Base-by-base conservation (phyloP, 2,888 invertebrate species). In the Philopedon plagiatum region DNA sequence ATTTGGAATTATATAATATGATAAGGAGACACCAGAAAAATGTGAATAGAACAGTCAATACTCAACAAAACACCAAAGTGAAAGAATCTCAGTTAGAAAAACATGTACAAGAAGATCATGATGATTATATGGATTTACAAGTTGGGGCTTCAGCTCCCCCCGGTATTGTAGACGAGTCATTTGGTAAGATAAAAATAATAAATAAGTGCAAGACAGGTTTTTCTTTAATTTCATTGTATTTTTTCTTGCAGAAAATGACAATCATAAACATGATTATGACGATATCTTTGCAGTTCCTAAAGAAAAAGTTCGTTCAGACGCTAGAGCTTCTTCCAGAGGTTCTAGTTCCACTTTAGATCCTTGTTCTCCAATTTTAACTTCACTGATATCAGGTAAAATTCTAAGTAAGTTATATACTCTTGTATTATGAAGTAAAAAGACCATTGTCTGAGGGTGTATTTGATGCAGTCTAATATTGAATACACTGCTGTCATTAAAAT, bases 341-440 rank as follows among this genome's bases (percentile, higher is more conserved):
- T 9, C 11, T 26, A 7, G 13, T 26, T 8, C 51, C 15, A 9
- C 29, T 7, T 7, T 18, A 9, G 18, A 54, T 7, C 23, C 51
- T 0, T 54, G 51, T 18, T 29, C 29, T n/a, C 51, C 51, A 7
- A 29, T 54, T 15, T 54, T 54, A 29, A 26, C 51, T 0, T 5
- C 29, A 0, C 51, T 54, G 0, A 2, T 54, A 29, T 29, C 51
- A 29, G 29, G 51, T 18, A 54, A 54, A 29, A 29, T 7, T 15
- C 4, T 54, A 54, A 54, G 51, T 54, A 54, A 29, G 51, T 54
- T n/a, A 26, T n/a, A n/a, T n/a, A n/a, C n/a, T n/a, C n/a, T n/a
- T n/a, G n/a, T n/a, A n/a, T n/a, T n/a, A n/a, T n/a, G n/a, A n/a
- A n/a, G n/a, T n/a, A n/a, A n/a, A n/a, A n/a, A n/a, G n/a, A n/a